Conservation (phyloP, 2,797 vertebrate species). For the Anisognathus igniventris region DNA sequence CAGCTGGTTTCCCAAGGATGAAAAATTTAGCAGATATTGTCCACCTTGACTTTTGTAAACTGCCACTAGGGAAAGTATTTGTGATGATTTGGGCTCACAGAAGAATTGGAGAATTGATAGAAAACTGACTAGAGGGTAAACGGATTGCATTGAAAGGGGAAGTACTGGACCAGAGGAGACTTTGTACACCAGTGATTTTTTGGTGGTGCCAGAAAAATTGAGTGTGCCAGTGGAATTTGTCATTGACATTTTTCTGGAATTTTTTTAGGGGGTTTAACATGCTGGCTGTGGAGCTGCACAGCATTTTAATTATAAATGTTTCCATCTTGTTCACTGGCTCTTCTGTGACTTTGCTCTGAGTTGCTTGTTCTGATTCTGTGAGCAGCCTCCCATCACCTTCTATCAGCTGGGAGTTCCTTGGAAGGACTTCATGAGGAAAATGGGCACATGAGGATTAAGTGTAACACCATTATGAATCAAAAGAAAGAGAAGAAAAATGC, state of each 20-base stretch:
- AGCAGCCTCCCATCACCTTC: fast-evolving
- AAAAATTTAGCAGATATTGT: neutral
- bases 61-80: neutral
- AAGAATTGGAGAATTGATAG: neutral
- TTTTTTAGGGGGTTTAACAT: neutral
- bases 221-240: neutral
- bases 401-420: neutral
- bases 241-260: neutral
- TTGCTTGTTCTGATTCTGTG: neutral
- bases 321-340: neutral
- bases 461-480: neutral
- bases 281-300: neutral
- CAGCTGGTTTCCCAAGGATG: neutral
- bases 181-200: neutral
- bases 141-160: neutral
- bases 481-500: neutral
- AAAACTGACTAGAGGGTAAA: neutral
- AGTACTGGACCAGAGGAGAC: neutral
- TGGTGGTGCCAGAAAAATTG: neutral
- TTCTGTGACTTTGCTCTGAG: neutral
- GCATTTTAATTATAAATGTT: neutral
- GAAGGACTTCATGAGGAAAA: neutral
- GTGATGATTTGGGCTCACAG: neutral
- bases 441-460: neutral
- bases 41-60: neutral